These are phyloP conservation scores for Latrodectus elegans DNA, from an alignment of 2,888 invertebrate species.

Conservation along the genomic window DNA sequence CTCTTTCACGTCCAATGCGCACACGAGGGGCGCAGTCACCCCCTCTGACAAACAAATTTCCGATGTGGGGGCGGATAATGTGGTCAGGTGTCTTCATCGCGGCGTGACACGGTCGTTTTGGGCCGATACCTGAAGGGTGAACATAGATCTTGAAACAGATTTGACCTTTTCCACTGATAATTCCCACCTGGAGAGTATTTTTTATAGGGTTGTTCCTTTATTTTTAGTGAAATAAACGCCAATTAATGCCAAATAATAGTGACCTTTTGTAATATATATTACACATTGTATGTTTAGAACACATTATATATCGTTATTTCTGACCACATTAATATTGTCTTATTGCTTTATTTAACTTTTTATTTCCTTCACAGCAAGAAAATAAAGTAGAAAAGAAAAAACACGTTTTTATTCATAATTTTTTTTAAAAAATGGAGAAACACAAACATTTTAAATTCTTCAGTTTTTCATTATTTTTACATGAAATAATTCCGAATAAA, in stretches of 20 bases:
- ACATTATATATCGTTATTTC: too few species aligned
- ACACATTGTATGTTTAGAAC: too few species aligned
- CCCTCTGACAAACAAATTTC: constrained; percentile 35
- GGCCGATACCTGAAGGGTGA: constrained; percentile 19
- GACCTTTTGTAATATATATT: too few species aligned
- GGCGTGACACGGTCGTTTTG: constrained; percentile 62
- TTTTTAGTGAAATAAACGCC: not conserved
- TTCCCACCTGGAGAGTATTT: constrained; percentile 40
- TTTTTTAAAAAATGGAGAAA: too few species aligned
- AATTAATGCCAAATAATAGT: not conserved
- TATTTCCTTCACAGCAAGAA: too few species aligned
- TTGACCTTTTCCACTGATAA: constrained; percentile 47
- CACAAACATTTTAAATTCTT: too few species aligned
- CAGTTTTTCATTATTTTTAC: too few species aligned
- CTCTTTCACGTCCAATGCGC: constrained; percentile 41
- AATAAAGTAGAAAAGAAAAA: too few species aligned
- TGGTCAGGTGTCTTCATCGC: constrained; percentile 67
- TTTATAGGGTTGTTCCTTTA: not conserved
- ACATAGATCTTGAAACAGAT: constrained; percentile 24
- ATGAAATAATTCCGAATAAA: too few species aligned
- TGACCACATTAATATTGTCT: too few species aligned
- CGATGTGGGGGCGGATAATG: constrained; percentile 26
- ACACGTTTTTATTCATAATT: too few species aligned
- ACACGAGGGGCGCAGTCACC: not conserved
- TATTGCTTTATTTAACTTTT: too few species aligned